Conservation (phyloP, 1,140 invertebrate genomes). For the Nasonia vitripennis region DNA sequence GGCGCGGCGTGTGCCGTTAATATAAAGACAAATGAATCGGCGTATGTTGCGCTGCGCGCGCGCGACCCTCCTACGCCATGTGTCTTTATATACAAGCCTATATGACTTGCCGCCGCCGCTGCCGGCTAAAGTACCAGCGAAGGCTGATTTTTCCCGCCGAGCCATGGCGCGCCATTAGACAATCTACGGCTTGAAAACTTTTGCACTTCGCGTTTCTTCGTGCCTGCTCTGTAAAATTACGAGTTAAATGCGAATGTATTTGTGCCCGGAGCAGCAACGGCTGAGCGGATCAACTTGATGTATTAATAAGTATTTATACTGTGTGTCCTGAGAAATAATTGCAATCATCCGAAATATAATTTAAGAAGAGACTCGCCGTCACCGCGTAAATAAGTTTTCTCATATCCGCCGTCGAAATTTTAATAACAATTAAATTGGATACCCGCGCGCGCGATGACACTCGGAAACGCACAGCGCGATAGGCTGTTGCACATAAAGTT, state of each 20-base stretch:
- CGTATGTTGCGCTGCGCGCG: slow-evolving; percentile 35
- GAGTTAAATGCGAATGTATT: not conserved
- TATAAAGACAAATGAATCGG: slow-evolving; percentile 74
- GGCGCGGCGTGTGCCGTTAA: slow-evolving; percentile 64
- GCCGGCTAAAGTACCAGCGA: slow-evolving; percentile 32
- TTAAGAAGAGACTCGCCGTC: not conserved
- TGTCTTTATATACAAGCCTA: slow-evolving; percentile 69
- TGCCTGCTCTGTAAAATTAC: slow-evolving; percentile 27
- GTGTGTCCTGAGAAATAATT: too few species aligned
- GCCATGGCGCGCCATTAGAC: not conserved
- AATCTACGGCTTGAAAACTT: slow-evolving; percentile 21
- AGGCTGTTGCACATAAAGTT: slow-evolving; percentile 32
- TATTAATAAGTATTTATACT: not conserved
- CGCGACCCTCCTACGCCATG: slow-evolving; percentile 64
- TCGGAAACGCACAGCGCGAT: not conserved
- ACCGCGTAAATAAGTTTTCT: not conserved
- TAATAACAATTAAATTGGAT: slow-evolving; percentile 32
- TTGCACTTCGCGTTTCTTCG: slow-evolving; percentile 30
- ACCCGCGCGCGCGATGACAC: slow-evolving; percentile 1
- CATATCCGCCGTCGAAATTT: slow-evolving; percentile 5
- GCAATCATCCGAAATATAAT: slow-evolving; percentile 14
- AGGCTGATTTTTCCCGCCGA: slow-evolving; percentile 21
- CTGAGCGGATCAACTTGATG: not conserved
- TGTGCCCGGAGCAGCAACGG: too few species aligned
- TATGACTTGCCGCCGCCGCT: slow-evolving; percentile 37